phyloP scores from a whole-genome alignment of 2,797 vertebrate genomes.

The Gallinago solitaria region DNA sequence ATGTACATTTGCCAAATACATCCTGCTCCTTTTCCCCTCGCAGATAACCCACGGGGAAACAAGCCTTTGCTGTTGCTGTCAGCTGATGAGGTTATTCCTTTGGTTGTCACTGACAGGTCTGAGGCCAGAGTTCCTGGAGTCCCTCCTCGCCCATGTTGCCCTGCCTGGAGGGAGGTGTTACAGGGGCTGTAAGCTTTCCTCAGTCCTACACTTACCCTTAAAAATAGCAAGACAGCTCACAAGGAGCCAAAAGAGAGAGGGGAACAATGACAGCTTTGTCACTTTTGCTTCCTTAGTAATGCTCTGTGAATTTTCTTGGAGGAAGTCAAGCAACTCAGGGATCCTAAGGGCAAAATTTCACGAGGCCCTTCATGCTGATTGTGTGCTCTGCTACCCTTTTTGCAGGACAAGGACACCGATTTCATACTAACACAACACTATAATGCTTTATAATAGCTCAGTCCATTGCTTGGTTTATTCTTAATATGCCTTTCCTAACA shows the following conservation, averaged over 20 bases:
- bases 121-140: not conserved
- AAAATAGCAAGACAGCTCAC: not conserved
- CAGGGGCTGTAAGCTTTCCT: not conserved
- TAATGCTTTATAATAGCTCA: not conserved
- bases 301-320: not conserved
- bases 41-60: not conserved
- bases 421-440: not conserved
- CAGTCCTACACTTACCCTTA: not conserved
- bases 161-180: not conserved
- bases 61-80: not conserved
- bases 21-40: not conserved
- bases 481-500: not conserved
- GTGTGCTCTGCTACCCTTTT: not conserved
- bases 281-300: not conserved
- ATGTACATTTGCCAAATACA: not conserved
- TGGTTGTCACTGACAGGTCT: not conserved
- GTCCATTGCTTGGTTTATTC: not conserved
- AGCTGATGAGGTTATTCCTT: not conserved
- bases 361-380: not conserved
- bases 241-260: not conserved
- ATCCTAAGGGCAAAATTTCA: not conserved
- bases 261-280: not conserved
- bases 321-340: not conserved
- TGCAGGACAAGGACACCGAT: not conserved
- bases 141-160: accelerated